Evolutionary conservation across 2,888 invertebrate species (phyloP).

Genomic region (Drepanosiphum platanoidis): DNA sequence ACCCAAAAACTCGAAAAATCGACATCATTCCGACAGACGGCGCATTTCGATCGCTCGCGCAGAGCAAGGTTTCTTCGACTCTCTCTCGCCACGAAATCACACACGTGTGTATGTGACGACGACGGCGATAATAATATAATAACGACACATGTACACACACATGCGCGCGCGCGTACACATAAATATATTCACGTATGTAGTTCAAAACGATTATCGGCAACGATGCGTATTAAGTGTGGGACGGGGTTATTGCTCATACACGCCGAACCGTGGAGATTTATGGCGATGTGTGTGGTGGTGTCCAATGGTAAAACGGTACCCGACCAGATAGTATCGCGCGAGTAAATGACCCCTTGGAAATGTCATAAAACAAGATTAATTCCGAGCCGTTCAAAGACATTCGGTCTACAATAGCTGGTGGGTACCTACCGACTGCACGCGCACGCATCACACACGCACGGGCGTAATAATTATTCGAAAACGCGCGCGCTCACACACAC

Average conservation of each 20-base stretch:
- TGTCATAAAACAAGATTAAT: constrained; percentile 21
- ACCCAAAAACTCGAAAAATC: not conserved
- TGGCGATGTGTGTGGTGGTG: constrained; percentile 27
- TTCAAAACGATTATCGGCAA: constrained; percentile 52
- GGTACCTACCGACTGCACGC: too few species aligned
- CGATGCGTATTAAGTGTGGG: constrained; percentile 41
- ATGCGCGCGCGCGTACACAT: not conserved
- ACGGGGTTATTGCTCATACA: constrained; percentile 32
- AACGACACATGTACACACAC: not conserved
- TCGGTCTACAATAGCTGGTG: not conserved
- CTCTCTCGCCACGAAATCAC: not conserved
- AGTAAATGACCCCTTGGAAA: constrained; percentile 1
- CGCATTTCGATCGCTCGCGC: not conserved
- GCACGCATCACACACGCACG: not conserved
- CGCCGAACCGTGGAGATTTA: constrained; percentile 32
- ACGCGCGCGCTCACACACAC: too few species aligned
- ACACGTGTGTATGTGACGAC: not conserved
- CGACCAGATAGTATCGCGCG: constrained; percentile 1
- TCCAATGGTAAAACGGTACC: not conserved
- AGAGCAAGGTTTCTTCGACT: not conserved
- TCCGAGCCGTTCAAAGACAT: constrained; percentile 4
- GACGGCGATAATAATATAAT: not conserved
- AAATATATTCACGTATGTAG: not conserved
- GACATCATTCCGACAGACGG: not conserved
- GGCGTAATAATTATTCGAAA: not conserved